phyloP scores from a whole-genome alignment of 2,113 vertebrate species.

The Myotis lucifugus region DNA sequence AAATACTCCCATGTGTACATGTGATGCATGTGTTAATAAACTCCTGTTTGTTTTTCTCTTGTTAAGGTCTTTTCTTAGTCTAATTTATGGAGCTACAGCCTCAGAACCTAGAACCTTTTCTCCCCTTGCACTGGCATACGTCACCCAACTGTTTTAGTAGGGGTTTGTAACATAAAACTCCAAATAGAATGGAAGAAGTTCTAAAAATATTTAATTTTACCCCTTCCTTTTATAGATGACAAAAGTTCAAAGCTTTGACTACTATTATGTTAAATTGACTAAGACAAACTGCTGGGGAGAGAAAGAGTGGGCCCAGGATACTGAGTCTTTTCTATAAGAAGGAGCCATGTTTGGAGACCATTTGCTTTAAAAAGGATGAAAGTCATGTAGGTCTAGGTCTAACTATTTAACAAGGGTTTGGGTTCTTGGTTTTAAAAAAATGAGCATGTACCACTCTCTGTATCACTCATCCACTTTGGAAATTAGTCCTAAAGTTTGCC shows the following conservation, averaged over 20 bases:
- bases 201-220: neutral
- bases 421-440: slow-evolving; percentile 10
- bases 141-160: neutral
- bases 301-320: neutral
- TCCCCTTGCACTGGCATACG: neutral
- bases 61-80: neutral
- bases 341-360: neutral
- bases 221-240: neutral
- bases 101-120: neutral
- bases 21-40: neutral
- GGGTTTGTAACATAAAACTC: neutral
- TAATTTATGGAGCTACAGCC: neutral
- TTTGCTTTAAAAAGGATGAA: neutral
- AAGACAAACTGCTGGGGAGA: neutral
- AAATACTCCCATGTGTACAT: neutral
- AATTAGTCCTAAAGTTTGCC: neutral
- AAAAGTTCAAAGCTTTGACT: neutral
- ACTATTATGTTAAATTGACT: neutral
- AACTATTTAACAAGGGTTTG: neutral
- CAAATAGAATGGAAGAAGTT: neutral
- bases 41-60: neutral
- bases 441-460: neutral
- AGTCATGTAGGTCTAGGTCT: neutral
- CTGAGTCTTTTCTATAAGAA: neutral
- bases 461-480: neutral